Conservation (phyloP, 2,113 vertebrate species). For the Oenanthe melanoleuca region DNA sequence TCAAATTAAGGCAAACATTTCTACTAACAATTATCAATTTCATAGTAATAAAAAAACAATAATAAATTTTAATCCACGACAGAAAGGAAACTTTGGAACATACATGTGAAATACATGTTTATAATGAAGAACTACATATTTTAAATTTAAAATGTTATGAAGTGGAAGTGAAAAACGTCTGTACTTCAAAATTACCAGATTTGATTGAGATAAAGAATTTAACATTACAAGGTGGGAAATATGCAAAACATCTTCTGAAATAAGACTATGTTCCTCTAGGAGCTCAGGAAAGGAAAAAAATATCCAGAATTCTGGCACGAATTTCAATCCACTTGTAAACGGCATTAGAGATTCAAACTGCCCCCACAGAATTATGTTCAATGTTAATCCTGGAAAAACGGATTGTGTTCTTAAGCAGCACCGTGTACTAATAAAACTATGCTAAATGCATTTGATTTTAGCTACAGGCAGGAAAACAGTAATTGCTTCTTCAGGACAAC, state of each 20-base stretch:
- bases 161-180: neutral
- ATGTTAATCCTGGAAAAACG: constrained; percentile 49
- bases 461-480: neutral
- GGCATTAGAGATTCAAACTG: neutral
- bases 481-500: constrained; percentile 17
- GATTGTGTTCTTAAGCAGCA: constrained; percentile 54
- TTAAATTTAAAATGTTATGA: neutral
- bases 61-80: neutral
- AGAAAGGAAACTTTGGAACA: neutral
- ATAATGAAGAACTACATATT: neutral
- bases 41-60: neutral
- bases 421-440: constrained; percentile 18
- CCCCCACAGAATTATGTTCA: neutral
- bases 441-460: constrained; percentile 40
- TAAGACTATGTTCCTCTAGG: neutral
- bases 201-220: neutral
- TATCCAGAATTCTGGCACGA: neutral
- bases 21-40: neutral
- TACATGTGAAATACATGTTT: neutral
- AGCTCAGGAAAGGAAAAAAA: neutral
- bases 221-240: neutral
- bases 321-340: neutral
- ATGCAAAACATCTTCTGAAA: neutral
- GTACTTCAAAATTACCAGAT: neutral
- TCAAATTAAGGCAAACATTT: neutral